Evolutionary conservation across 1,140 invertebrate species (phyloP), one percentile per base, ranked within the genome.

Genomic region (Parapsyche elsis): DNA sequence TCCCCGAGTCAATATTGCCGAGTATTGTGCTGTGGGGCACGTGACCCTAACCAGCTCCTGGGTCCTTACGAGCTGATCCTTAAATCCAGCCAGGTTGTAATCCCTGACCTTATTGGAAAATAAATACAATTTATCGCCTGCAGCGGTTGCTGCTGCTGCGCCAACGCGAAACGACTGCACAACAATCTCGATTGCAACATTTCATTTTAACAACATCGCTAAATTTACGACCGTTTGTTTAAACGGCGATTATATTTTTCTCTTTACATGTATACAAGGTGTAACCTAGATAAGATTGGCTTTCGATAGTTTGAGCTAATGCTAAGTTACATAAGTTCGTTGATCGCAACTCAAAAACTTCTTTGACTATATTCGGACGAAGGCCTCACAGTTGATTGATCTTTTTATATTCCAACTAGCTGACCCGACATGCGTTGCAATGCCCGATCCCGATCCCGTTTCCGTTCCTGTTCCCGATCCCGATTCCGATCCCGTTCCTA

Each of bases 81-180:
- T 77, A 57, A 77, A 64, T 46, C 75, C 75, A 19, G 75, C 75
- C 45, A 38, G 75, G 53, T 77, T 77, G 75, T 77, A 77, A 77
- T 77, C 75, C 53, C 4, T 45, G 75, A 64, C 57, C 75, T 77
- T 77, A 77, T 64, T 77, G 75, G 75, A 77, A 77, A 77, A 77
- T 77, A 77, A 77, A 77, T 77, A 77, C 57, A 77, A 77, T 77
- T 77, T 77, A 77, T 77, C 53, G 75, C 26, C 30, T 77, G 75
- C 75, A 75, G 49, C 73, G 9, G 14, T 75, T 38, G 73, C 19
- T 16, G 7, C 5, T 12, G 7, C 24, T 12, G 45, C 14, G 46
- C 10, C 53, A 23, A 75, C 73, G 45, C 26, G 73, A 21, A 75
- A 53, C 73, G 45, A 75, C 46, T 19, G 24, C 46, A 23, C 45